phyloP scores from a whole-genome alignment of 2,888 invertebrate genomes.

The Siphonodentalium dalli region DNA sequence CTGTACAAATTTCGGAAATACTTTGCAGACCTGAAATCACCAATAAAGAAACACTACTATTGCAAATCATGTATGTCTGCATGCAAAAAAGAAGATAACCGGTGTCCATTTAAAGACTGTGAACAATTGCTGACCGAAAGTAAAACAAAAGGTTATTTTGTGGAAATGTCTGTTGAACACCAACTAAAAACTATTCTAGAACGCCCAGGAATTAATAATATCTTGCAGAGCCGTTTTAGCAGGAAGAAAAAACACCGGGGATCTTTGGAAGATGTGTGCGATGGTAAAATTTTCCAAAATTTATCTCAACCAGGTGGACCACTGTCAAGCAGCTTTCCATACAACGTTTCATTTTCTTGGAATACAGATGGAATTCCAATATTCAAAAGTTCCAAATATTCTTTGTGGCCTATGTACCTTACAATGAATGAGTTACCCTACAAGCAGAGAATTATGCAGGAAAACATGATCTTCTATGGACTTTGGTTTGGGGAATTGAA shows the following conservation, averaged over 20 bases:
- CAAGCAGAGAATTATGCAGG: slow-evolving; percentile 8
- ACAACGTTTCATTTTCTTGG: slow-evolving; percentile 13
- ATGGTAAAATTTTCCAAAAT: slow-evolving; percentile 13
- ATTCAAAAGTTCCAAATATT: slow-evolving; percentile 27
- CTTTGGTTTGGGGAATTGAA: slow-evolving; percentile 24
- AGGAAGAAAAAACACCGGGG: slow-evolving; percentile 2
- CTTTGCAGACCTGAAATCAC: slow-evolving; percentile 13
- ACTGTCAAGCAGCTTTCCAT: slow-evolving; percentile 5
- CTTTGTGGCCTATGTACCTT: slow-evolving; percentile 22
- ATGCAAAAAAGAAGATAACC: not conserved
- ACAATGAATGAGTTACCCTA: slow-evolving; percentile 17
- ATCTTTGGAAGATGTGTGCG: slow-evolving; percentile 19
- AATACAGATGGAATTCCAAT: slow-evolving; percentile 25
- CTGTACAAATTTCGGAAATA: slow-evolving; percentile 12
- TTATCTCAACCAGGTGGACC: slow-evolving; percentile 13
- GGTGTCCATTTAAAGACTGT: slow-evolving; percentile 11
- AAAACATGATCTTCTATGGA: slow-evolving; percentile 23
- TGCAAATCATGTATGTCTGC: slow-evolving; percentile 4
- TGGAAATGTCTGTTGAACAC: slow-evolving; percentile 11
- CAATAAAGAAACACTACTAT: slow-evolving; percentile 15
- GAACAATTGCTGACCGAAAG: not conserved
- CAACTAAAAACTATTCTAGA: slow-evolving; percentile 11
- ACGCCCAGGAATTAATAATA: not conserved
- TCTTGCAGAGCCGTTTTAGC: slow-evolving; percentile 4
- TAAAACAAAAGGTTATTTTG: slow-evolving; percentile 13